These are phyloP conservation scores for Helicolenus hilgendorfi DNA, from an alignment of 2,797 vertebrate species.

Conservation along the genomic window DNA sequence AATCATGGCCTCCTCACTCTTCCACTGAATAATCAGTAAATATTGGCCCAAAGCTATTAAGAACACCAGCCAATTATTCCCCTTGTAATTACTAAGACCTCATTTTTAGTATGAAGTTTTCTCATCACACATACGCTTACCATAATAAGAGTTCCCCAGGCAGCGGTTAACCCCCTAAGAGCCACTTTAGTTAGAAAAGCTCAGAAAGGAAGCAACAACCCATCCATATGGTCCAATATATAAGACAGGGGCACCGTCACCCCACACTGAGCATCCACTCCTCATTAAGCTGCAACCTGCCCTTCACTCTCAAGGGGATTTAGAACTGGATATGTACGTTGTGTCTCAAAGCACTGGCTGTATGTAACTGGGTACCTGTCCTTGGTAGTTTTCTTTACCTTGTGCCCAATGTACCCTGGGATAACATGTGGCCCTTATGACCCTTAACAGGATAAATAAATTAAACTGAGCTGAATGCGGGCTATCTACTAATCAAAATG, in stretches of 20 bases:
- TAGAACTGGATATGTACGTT: background rate
- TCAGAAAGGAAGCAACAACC: constrained; percentile 3
- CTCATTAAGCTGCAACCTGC: constrained; percentile 25
- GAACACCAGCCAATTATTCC: constrained; percentile 77
- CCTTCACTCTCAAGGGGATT: background rate
- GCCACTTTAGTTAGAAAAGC: constrained; percentile 16
- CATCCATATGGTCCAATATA: background rate
- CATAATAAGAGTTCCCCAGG: constrained; percentile 66
- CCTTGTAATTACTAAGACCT: constrained; percentile 73
- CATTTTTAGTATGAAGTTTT: constrained; percentile 56
- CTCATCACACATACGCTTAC: constrained; percentile 51
- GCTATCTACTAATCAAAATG: constrained; percentile 6
- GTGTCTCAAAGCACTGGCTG: background rate
- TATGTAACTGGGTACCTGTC: background rate
- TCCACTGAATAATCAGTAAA: constrained; percentile 73
- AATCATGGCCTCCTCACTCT: constrained; percentile 60
- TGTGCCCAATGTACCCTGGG: background rate
- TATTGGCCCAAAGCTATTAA: constrained; percentile 75
- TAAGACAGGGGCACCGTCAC: background rate
- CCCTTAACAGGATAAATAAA: background rate
- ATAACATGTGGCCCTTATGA: background rate
- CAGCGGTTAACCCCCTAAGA: constrained; percentile 53
- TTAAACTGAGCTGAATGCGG: background rate
- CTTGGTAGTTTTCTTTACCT: background rate
- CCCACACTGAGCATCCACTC: background rate